Base-by-base conservation (phyloP, 1,140 invertebrate species). In the Anastatus disparis region DNA sequence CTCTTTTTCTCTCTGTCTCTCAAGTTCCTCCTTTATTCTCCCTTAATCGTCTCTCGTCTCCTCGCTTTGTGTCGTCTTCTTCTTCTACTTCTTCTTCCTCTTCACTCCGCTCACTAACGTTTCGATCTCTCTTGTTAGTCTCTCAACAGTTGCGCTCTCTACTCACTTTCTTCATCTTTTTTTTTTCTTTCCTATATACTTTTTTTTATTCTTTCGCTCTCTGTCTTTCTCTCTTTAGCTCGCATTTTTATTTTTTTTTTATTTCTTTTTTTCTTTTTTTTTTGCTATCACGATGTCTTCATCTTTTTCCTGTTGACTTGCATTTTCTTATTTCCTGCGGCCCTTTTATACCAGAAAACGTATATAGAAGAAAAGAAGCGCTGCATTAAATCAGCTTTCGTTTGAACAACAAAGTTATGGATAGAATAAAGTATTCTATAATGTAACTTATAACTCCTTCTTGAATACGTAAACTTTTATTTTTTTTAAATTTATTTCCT, bases 61-160 rank as follows among this genome's bases (percentile, higher is more conserved):
- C 17, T 48, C 17, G 10, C 40, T 17, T 46, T n/a, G 22, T 9
- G 3, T 24, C 29, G 42, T n/a, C 35, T 26, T 22, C 12, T n/a
- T 4, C 55, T 26, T 26, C 61, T 12, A 12, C 12, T 31, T 35
- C 29, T 27, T 22, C n/a, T n/a, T n/a, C n/a, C n/a, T n/a, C n/a
- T n/a, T n/a, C n/a, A n/a, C n/a, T n/a, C n/a, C n/a, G n/a, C n/a
- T n/a, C n/a, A n/a, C n/a, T n/a, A n/a, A n/a, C n/a, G n/a, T n/a
- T 31, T 59, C 55, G 17, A 50, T 48, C 65, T 44, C 10, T 38
- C 55, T 50, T 59, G 65, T 68, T 68, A 66, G 50, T 56, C 22
- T 44, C 50, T 66, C 63, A 31, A 66, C 38, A 31, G 63, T 44
- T 44, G 63, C 63, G 26, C 17, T 20, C 20, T 20, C 17, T 12